Percentiles rank a stretch among this genome's conserved stretches.
These are phyloP conservation scores for Eulemur coronatus DNA, from an alignment of 2,797 vertebrate genomes.

Conservation along the genomic window DNA sequence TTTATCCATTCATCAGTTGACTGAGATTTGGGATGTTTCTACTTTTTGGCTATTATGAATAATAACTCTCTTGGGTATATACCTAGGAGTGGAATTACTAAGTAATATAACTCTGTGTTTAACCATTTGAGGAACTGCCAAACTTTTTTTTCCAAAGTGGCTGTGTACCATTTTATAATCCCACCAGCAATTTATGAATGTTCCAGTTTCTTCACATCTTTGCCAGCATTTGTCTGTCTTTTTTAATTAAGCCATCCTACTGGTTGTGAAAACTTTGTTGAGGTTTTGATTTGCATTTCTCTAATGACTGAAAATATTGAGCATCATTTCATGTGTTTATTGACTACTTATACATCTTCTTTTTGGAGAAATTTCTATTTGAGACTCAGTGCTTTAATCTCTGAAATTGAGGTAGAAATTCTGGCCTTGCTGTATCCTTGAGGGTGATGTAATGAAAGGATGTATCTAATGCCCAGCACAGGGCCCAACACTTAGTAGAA, in stretches of 20 bases:
- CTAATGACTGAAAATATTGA: conserved; percentile 11
- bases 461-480: background rate
- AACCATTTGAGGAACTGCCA: conserved; percentile 11
- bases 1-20: background rate
- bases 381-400: conserved; percentile 12
- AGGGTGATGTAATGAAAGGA: background rate
- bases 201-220: background rate
- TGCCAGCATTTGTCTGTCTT: background rate
- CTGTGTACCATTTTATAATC: background rate
- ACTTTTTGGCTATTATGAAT: background rate
- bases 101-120: background rate
- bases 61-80: background rate
- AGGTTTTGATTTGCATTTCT: conserved; percentile 38
- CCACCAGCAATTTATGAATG: background rate
- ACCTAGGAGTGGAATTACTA: background rate
- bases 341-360: background rate
- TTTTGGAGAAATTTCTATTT: conserved; percentile 29
- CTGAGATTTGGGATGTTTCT: background rate
- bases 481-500: background rate
- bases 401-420: conserved; percentile 10
- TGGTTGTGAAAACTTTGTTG: background rate
- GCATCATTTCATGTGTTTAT: conserved; percentile 22
- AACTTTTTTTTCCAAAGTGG: background rate
- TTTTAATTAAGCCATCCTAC: conserved; percentile 19
- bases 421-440: background rate